phyloP scores from a whole-genome alignment of 2,113 vertebrate species.

The Cranoglanis bouderius region DNA sequence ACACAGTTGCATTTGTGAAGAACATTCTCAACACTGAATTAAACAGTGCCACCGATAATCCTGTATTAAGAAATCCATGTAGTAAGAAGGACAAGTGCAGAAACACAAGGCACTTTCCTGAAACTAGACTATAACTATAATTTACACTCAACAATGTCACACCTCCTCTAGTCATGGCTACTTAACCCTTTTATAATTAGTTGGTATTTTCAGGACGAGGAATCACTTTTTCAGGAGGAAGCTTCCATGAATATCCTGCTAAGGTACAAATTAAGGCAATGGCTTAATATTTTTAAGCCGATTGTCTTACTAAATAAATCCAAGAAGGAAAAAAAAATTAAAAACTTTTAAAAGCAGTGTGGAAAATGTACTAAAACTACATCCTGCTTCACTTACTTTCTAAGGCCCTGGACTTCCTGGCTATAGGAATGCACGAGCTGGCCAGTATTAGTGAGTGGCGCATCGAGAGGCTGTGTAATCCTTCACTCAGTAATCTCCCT shows the following conservation, averaged over 20 bases:
- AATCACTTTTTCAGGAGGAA: conserved; percentile 95
- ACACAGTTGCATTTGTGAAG: conserved; percentile 93
- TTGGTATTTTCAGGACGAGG: conserved; percentile 95
- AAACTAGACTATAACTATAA: not conserved
- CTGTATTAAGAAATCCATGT: too few relatives aligned
- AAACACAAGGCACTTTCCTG: not conserved
- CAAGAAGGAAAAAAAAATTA: too few relatives aligned
- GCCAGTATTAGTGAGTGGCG: conserved; percentile 93
- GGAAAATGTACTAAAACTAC: not conserved
- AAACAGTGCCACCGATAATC: conserved; percentile 97
- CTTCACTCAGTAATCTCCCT: conserved; percentile 91
- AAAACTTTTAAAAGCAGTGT: not conserved
- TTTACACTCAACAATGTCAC: not conserved
- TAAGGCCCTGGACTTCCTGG: conserved; percentile 85
- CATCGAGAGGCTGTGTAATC: conserved; percentile 93
- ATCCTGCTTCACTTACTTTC: not conserved
- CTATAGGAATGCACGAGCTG: conserved; percentile 93
- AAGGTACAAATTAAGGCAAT: conserved; percentile 61
- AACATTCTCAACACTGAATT: conserved; percentile 92
- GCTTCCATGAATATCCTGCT: conserved; percentile 97
- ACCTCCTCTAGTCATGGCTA: conserved; percentile 6
- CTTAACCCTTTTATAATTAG: conserved; percentile 73
- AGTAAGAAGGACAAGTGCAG: too few relatives aligned
- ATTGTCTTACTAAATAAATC: not conserved
- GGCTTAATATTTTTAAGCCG: not conserved